These are phyloP conservation scores for Boulengeromyrus knoepffleri DNA, from an alignment of 2,113 vertebrate genomes.

Conservation along the genomic window DNA sequence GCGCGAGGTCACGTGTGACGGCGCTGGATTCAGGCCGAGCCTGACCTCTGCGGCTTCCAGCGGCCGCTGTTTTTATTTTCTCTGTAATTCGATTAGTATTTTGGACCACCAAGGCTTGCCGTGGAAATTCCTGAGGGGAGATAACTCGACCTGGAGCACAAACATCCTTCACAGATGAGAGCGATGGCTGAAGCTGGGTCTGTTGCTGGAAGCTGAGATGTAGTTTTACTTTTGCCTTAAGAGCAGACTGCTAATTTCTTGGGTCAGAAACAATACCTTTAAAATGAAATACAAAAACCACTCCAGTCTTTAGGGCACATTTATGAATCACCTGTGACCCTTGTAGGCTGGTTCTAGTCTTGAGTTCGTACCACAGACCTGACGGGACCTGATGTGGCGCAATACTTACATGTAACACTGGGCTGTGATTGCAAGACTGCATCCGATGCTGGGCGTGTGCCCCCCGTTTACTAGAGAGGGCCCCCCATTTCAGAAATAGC, in stretches of 20 bases:
- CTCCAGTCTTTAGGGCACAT: neutral
- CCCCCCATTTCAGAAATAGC: neutral
- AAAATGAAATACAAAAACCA: neutral
- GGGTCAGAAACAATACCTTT: neutral
- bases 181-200: neutral
- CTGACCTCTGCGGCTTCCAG: neutral
- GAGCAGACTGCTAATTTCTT: neutral
- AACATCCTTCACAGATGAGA: neutral
- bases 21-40: constrained; percentile 1
- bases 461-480: too few species aligned
- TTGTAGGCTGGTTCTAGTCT: neutral
- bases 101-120: constrained; percentile 16
- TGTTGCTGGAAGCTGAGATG: neutral
- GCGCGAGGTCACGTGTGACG: neutral
- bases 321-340: neutral
- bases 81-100: constrained; percentile 20
- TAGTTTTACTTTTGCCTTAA: neutral
- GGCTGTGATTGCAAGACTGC: neutral
- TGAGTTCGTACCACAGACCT: neutral
- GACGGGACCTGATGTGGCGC: neutral
- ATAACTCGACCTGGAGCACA: neutral
- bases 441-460: neutral
- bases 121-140: neutral
- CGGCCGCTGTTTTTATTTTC: constrained; percentile 21
- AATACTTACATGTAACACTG: neutral